Evolutionary conservation across 2,888 invertebrate genomes (phyloP), one percentile per base, ranked within the genome.

Genomic region (Vandiemenella viatica): DNA sequence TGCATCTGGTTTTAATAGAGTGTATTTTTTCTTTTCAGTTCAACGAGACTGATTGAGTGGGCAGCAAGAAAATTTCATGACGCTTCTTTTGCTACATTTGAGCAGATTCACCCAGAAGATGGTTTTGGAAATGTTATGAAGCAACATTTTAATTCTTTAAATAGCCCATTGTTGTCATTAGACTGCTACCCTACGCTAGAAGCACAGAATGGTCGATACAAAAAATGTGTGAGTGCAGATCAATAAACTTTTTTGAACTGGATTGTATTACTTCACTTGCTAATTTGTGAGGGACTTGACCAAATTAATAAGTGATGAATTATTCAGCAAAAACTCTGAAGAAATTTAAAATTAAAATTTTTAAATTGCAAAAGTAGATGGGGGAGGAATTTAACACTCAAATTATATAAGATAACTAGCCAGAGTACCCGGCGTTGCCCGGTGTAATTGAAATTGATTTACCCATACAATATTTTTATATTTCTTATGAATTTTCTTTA

Each of bases 141-240:
- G 46, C 57, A 59, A 7, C 70, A 70, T 58, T 70, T 68, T 55
- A 56, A 59, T 18, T 61, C 59, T 19, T 59, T 68, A 18, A 65
- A 66, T 3, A 68, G 66, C 41, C 67, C 67, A n/a, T 58, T 70
- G 37, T 59, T 61, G 51, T 64, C 67, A 45, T 60, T 70, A 23
- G 57, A 59, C 19, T 56, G 56, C 7, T 67, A 63, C 53, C 65
- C 66, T 4, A 60, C 59, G 15, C 45, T 61, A 26, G 56, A 59
- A 17, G 57, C 61, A 20, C 68, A 69, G 55, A 56, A 53, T 32
- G 50, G 62, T 10, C 57, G 68, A 46, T 69, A 66, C 51, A 48
- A 50, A 8, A 55, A 56, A 15, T 54, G 59, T 56, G 67, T 67
- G 55, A 56, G 59, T 17, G 19, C 49, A 23, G n/a, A n/a, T n/a